phyloP scores from a whole-genome alignment of 2,888 invertebrate genomes.

The Archips xylosteana region DNA sequence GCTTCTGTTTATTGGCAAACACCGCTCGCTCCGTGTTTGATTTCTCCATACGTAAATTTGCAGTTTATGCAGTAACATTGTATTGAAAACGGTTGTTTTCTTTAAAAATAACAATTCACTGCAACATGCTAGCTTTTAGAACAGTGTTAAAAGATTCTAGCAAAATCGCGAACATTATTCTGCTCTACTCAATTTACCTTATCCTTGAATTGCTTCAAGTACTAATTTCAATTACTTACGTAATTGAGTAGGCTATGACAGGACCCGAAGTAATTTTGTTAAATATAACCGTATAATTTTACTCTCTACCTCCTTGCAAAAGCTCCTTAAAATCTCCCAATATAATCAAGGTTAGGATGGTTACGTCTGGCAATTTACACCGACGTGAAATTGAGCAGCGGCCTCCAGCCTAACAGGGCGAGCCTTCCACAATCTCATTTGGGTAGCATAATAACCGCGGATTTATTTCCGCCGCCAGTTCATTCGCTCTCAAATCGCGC shows the following conservation, averaged over 20 bases:
- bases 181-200: neutral
- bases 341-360: constrained; percentile 73
- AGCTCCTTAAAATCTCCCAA: constrained; percentile 66
- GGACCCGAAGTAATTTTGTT: constrained; percentile 26
- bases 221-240: neutral
- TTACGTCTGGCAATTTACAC: constrained; percentile 77
- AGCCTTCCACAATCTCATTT: constrained; percentile 80
- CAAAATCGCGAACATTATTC: neutral
- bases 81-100: constrained; percentile 8
- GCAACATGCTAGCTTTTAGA: neutral
- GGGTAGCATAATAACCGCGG: constrained; percentile 83
- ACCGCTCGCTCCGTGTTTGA: constrained; percentile 66
- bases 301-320: constrained; percentile 49
- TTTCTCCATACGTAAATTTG: constrained; percentile 67
- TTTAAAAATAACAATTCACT: neutral
- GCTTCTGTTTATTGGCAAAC: constrained; percentile 75
- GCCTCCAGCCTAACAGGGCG: constrained; percentile 71
- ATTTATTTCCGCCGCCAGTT: constrained; percentile 82
- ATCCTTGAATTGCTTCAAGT: neutral
- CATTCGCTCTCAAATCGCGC: constrained; percentile 83
- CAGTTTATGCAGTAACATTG: constrained; percentile 26
- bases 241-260: constrained; percentile 18
- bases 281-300: constrained; percentile 33
- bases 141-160: neutral
- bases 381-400: constrained; percentile 77